Conservation (phyloP, 2,797 vertebrate species). For the Falco berigora region DNA sequence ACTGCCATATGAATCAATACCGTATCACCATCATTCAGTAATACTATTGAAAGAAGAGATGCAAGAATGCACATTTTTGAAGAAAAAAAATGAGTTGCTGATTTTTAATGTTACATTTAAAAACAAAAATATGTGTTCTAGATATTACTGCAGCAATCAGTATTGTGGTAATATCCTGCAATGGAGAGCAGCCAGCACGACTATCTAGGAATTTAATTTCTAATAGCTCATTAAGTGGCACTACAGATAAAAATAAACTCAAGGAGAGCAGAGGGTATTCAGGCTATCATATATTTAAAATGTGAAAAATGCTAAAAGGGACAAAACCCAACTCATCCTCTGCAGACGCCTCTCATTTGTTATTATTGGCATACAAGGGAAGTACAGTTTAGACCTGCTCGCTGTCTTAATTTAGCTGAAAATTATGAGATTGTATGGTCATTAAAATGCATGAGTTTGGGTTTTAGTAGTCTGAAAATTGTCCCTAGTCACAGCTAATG, state of each 20-base stretch:
- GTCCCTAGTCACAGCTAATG: not conserved
- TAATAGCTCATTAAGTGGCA: conserved; percentile 21
- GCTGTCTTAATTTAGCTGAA: not conserved
- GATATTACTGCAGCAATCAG: not conserved
- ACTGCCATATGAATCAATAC: not conserved
- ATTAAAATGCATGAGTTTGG: conserved; percentile 24
- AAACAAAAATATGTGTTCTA: not conserved
- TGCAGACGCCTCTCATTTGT: conserved; percentile 11
- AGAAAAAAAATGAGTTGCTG: not conserved
- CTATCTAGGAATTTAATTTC: conserved; percentile 10
- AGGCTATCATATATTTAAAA: not conserved
- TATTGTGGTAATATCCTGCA: not conserved
- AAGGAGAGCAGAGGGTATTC: not conserved
- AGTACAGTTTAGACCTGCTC: not conserved
- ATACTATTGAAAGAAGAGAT: not conserved
- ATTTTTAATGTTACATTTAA: not conserved
- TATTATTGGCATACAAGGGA: conserved; percentile 7
- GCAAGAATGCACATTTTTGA: not conserved
- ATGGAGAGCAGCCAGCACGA: not conserved
- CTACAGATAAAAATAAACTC: conserved; percentile 15
- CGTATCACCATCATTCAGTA: not conserved
- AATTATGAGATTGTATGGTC: not conserved
- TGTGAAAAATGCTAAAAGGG: not conserved
- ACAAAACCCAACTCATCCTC: not conserved
- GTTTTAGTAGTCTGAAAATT: not conserved